Evolutionary conservation across 2,113 vertebrate genomes (phyloP).

Genomic region (Pelodiscus sinensis): DNA sequence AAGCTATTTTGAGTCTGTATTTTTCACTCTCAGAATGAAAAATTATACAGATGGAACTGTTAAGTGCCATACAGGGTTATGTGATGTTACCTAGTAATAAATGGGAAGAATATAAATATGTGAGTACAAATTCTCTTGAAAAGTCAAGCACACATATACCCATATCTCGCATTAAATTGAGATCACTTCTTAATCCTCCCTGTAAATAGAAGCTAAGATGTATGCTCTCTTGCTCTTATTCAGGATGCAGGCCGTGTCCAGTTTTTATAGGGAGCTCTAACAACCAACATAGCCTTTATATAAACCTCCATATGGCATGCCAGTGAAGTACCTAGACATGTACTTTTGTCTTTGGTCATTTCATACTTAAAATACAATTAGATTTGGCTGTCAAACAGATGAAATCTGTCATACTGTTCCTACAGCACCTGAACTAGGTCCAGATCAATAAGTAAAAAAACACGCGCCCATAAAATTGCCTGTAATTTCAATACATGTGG

Average conservation of each 20-base stretch:
- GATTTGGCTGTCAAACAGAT: slow-evolving; percentile 77
- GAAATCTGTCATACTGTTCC: slow-evolving; percentile 75
- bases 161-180: neutral
- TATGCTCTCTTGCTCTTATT: slow-evolving; percentile 43
- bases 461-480: slow-evolving; percentile 62
- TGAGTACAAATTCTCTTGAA: neutral
- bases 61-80: neutral
- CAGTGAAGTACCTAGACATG: slow-evolving; percentile 37
- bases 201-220: slow-evolving; percentile 36
- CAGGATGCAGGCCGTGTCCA: slow-evolving; percentile 19
- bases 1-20: neutral
- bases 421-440: slow-evolving; percentile 63
- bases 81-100: neutral
- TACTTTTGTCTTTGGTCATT: slow-evolving; percentile 76
- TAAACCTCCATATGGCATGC: slow-evolving; percentile 68
- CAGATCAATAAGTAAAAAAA: slow-evolving; percentile 74
- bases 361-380: slow-evolving; percentile 74
- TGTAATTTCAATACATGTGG: slow-evolving; percentile 27
- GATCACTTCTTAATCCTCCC: slow-evolving; percentile 26
- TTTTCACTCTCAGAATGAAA: neutral
- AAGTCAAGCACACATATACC: neutral
- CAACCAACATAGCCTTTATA: slow-evolving; percentile 54
- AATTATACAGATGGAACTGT: neutral
- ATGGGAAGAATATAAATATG: neutral
- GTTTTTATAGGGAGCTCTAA: slow-evolving; percentile 55